Base-by-base conservation (phyloP, 53 echinoderm and acorn worm species). In the Arbacia lixula region DNA sequence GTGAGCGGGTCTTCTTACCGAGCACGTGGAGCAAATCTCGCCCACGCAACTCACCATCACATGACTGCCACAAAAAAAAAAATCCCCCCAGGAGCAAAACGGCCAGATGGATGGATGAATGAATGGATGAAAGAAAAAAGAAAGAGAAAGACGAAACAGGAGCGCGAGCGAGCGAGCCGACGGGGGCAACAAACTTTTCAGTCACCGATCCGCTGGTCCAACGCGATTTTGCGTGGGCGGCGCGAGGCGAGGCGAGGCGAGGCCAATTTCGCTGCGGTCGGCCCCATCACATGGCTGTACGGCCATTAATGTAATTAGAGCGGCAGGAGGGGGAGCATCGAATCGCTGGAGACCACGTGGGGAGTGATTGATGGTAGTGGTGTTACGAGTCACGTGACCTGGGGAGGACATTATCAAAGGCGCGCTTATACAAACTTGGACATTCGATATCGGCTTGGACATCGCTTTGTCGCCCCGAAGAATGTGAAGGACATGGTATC, bases 21-120 rank as follows among this genome's bases (percentile, higher is more conserved):
- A 41, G 78, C 78, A 77, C 78, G 78, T 77, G 78, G n/a, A n/a
- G n/a, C n/a, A n/a, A n/a, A n/a, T n/a, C n/a, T 34, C 78, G 60
- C 78, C 78, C 60, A 77, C 78, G 78, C 78, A n/a, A 54, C 58
- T 58, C 40, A n/a, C 58, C 60, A 55, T 77, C 78, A 77, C 78
- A 77, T 77, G 78, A 77, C 78, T 77, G 53, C 19, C 16, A n/a
- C n/a, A n/a, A n/a, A 35, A 64, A 41, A 17, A 68, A 50, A 74
- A 74, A 53, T 53, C 74, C 74, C 74, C 53, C 49, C 1, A 34
- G 74, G 14, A 52, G 74, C 53, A 53, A 74, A 29, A 46, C 14
- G 53, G 51, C 41, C 43, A 16, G 0, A 28, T 34, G 6, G 22
- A 11, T 41, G 43, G 27, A 43, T 68, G 68, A 68, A 68, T 24